Base-by-base conservation (phyloP, 2,888 invertebrate species). In the Pterobdella sp. region DNA sequence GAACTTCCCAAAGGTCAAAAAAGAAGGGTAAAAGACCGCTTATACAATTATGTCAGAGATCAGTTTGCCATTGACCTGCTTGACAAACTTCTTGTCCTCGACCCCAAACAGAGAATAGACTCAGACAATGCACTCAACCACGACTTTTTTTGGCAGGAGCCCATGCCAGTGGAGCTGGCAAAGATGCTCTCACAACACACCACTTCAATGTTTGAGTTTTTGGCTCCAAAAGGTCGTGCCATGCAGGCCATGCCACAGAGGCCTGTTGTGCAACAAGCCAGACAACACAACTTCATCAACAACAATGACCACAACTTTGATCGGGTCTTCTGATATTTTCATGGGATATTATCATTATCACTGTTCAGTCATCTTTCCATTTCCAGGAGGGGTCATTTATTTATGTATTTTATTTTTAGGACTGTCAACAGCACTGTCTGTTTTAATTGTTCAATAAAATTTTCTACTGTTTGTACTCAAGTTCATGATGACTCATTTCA, bases 61-160 rank as follows among this genome's bases (percentile, higher is more conserved):
- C 89, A 91, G 0, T 91, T 91, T 78, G 97, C 94, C 0, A 90
- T 96, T 80, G 95, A 96, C 82, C 86, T 98, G 22, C 84, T 98
- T 0, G 97, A 98, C 81, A 92, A 91, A 81, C 85, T 98, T 31
- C 84, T 98, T 65, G 91, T 92, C 10, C 84, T 98, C 68, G 95
- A 98, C 84, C 98, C 98, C 0, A 88, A 90, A 0, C 93, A 93
- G 82, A 86, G 94, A 74, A 87, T 86, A 73, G 93, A 95, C 81
- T 90, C 94, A 0, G 95, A 97, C 82, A 90, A 91, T 0, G 94
- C 96, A 0, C 83, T 98, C 0, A 94, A 95, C 85, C 96, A 98
- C 81, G 94, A 95, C 82, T 98, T 97, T 86, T 98, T 98, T 86
- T 98, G 94, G 94, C 91, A 91, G 3, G 94, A 95, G 82, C 97